Evolutionary conservation across 2,113 vertebrate species (phyloP).

Genomic region (Megalops atlanticus): DNA sequence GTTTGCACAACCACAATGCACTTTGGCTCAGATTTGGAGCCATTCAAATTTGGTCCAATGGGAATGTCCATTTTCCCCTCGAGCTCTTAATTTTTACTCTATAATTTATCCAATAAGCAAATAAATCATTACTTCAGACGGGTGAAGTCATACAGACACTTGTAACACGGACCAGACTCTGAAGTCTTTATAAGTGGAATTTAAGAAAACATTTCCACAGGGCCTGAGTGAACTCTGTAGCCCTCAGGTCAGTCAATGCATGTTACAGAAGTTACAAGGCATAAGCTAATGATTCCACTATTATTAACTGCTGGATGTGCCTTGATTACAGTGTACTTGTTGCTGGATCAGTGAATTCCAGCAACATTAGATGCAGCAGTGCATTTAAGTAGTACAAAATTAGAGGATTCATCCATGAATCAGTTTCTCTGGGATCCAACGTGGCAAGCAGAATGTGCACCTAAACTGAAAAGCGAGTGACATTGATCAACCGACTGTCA

Average conservation of each 20-base stretch:
- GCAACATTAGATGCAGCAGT: neutral
- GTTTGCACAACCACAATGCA: too few relatives aligned
- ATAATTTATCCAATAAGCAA: too few relatives aligned
- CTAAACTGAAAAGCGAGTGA: neutral
- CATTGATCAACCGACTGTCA: too few relatives aligned
- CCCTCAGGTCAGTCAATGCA: neutral
- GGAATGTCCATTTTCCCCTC: too few relatives aligned
- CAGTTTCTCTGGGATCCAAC: neutral
- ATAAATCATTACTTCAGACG: too few relatives aligned
- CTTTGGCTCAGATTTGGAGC: too few relatives aligned
- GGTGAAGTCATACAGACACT: neutral
- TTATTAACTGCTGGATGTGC: neutral
- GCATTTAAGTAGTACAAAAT: neutral
- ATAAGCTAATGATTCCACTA: neutral
- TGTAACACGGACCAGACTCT: too few relatives aligned
- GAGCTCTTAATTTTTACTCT: too few relatives aligned
- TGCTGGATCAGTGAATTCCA: neutral
- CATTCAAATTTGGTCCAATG: too few relatives aligned
- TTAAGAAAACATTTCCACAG: neutral
- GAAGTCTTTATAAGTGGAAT: too few relatives aligned
- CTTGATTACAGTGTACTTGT: neutral
- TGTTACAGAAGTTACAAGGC: neutral
- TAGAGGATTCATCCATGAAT: neutral
- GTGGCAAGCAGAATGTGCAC: neutral
- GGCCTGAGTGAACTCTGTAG: neutral